Percentiles rank a stretch among this genome's conserved stretches.
phyloP scores from a whole-genome alignment of 2,797 vertebrate species.

The Ceryle rudis region DNA sequence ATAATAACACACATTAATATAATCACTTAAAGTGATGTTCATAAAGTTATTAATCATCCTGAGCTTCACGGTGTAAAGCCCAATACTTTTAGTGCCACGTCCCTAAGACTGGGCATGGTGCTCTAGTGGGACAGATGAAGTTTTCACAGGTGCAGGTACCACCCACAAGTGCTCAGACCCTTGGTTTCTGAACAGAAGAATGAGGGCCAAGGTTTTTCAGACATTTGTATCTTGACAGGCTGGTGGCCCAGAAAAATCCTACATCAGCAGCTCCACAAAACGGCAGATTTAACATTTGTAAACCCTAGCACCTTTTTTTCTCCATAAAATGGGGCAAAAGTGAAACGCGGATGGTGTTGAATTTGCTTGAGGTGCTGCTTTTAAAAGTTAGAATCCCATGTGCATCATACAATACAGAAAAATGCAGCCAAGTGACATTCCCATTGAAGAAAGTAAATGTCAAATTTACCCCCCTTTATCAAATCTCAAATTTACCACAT shows the following conservation, averaged over 20 bases:
- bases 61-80: background rate
- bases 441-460: background rate
- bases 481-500: background rate
- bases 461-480: background rate
- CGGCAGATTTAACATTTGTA: background rate
- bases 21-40: background rate
- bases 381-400: background rate
- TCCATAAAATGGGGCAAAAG: background rate
- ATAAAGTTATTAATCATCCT: background rate
- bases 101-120: fast-evolving
- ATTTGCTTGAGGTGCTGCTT: background rate
- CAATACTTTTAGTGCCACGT: background rate
- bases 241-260: background rate
- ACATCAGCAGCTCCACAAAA: background rate
- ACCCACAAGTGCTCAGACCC: background rate
- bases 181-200: background rate
- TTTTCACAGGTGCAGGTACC: background rate
- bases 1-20: background rate
- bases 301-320: background rate
- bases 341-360: background rate
- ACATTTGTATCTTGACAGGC: background rate
- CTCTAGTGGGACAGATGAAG: background rate
- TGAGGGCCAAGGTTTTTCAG: background rate
- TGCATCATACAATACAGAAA: background rate
- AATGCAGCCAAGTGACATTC: background rate